Base-by-base conservation (phyloP, 2,113 vertebrate genomes). In the Alaudala cheleensis region DNA sequence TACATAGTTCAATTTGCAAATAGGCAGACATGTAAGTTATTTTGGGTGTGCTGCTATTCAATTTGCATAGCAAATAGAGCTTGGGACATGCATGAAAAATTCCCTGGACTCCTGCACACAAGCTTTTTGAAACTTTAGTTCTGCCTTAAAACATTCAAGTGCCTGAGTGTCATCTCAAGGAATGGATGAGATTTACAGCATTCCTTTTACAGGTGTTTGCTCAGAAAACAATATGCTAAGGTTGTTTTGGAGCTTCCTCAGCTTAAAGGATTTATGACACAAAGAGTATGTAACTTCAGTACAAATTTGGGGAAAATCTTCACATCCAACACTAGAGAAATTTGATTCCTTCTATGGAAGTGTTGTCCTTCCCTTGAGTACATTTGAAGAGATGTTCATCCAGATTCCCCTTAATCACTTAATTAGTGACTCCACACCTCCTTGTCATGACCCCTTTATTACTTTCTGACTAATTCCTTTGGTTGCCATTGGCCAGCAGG, bases 41-140 rank as follows among this genome's bases (percentile, higher is more conserved):
- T 97, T 77, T 58, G 49, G 53, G 60, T 3, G 5, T 53, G n/a
- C 23, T 86, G 45, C 53, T 89, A n/a, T 72, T 44, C 58, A 89
- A 92, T 89, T 95, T 93, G 61, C 86, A 89, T 85, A 91, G 84
- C 61, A 85, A 96, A 90, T 23, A 77, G 62, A 86, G 66, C 33
- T 62, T 47, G 42, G 74, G 47, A 89, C 64, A 45, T 70, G 62
- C 17, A 34, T 72, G 50, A 92, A 92, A 79, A 87, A 54, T 66
- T 95, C 81, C 66, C 45, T 93, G 79, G 66, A 50, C 37, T 87
- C 87, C 31, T 34, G 10, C 40, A 65, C 56, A 21, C 10, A 69
- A 76, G 49, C 57, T 87, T 64, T 87, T 57, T 14, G 56, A 86
- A 92, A 86, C 34, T 86, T 86, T 65, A 24, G 15, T 50, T 91